Percentiles rank a stretch among this genome's conserved stretches.
These are phyloP conservation scores for Dicrostonyx torquatus DNA, from an alignment of 2,797 vertebrate species.

Conservation along the genomic window DNA sequence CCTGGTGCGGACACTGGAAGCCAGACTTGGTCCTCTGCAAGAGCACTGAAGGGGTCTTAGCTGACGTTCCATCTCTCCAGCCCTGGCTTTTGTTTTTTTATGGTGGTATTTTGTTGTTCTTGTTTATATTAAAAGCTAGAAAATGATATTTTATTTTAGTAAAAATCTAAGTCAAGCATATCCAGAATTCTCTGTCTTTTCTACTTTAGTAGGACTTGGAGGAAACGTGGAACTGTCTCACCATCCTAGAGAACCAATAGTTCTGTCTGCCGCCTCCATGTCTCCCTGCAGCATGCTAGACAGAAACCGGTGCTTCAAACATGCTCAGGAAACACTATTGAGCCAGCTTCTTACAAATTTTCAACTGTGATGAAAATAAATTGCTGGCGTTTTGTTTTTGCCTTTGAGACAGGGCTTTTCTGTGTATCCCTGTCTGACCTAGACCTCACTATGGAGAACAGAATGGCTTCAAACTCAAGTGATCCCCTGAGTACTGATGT, in stretches of 20 bases:
- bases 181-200: background rate
- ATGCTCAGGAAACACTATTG: background rate
- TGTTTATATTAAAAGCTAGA: constrained; percentile 42
- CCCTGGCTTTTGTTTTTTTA: constrained; percentile 6
- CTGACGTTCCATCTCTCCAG: background rate
- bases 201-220: constrained; percentile 15
- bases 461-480: background rate
- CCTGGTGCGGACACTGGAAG: background rate
- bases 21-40: background rate
- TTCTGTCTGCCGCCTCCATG: background rate
- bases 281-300: background rate
- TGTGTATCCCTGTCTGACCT: background rate
- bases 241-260: background rate
- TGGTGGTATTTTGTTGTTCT: background rate
- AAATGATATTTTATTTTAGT: constrained; percentile 47
- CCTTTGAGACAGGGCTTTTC: background rate
- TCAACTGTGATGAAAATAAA: constrained; percentile 20
- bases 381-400: background rate
- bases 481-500: background rate
- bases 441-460: background rate
- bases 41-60: background rate
- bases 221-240: background rate
- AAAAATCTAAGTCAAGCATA: constrained; percentile 45
- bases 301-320: background rate
- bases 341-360: background rate